These are phyloP conservation scores for Galerucella nymphaeae DNA, from an alignment of 2,888 invertebrate species.

Conservation along the genomic window DNA sequence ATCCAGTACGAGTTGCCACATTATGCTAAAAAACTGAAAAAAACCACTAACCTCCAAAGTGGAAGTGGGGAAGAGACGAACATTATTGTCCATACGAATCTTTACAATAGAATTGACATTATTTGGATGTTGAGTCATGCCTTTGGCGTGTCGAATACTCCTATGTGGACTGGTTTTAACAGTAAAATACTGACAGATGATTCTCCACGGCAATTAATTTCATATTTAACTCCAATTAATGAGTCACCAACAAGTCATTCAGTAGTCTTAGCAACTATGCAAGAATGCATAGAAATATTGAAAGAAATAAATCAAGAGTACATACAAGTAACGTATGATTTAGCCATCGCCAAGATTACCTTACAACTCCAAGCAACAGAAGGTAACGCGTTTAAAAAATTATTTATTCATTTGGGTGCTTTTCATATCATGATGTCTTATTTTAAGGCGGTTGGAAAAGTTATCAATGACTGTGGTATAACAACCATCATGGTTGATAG, in stretches of 20 bases:
- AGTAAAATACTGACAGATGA: not conserved
- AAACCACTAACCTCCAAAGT: slow-evolving; percentile 10
- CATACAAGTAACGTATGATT: slow-evolving; percentile 23
- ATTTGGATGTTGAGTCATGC: slow-evolving; percentile 23
- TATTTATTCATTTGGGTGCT: not conserved
- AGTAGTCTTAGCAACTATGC: slow-evolving; percentile 27
- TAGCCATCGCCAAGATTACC: slow-evolving; percentile 24
- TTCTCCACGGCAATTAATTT: slow-evolving; percentile 11
- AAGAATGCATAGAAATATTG: slow-evolving; percentile 8
- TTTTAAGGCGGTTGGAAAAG: too few species aligned
- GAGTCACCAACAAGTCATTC: slow-evolving; percentile 13
- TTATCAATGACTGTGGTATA: too few species aligned
- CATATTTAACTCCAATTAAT: slow-evolving; percentile 25
- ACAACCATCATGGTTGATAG: slow-evolving; percentile 15
- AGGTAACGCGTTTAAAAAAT: not conserved
- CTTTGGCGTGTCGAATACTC: not conserved
- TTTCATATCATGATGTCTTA: too few species aligned
- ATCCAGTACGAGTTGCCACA: not conserved
- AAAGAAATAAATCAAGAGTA: slow-evolving; percentile 15
- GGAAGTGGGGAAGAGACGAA: slow-evolving; percentile 8
- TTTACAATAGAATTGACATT: not conserved
- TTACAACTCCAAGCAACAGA: slow-evolving; percentile 19
- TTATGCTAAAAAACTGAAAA: not conserved
- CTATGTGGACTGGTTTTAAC: slow-evolving; percentile 16
- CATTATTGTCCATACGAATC: not conserved